Conservation (phyloP, 2,888 invertebrate genomes). For the Cantharis flavilabris region DNA sequence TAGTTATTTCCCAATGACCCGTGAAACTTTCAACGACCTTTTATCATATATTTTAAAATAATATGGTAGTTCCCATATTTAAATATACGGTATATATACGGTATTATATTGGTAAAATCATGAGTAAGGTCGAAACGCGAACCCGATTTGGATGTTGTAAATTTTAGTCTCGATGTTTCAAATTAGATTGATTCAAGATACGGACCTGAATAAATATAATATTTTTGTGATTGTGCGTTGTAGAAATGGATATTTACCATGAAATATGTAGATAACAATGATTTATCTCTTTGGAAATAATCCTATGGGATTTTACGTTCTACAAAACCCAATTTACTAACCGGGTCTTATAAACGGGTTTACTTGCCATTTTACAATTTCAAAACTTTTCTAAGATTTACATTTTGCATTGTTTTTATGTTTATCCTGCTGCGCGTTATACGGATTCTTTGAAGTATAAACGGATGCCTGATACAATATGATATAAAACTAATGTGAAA, state of each 20-base stretch:
- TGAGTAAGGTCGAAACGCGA: too few species aligned
- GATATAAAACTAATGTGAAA: background rate
- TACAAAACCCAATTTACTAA: background rate
- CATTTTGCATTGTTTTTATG: background rate
- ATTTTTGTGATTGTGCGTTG: background rate
- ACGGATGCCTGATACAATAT: background rate
- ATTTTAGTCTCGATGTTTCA: background rate
- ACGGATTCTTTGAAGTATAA: background rate
- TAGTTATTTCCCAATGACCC: too few species aligned
- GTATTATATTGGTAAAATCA: too few species aligned
- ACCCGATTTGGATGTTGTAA: background rate
- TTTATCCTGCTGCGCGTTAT: background rate
- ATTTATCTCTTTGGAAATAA: background rate
- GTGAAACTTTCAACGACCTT: too few species aligned
- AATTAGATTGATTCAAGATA: background rate
- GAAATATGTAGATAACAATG: background rate
- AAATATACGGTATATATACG: too few species aligned
- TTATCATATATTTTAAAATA: too few species aligned
- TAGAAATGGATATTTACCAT: background rate
- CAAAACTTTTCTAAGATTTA: background rate
- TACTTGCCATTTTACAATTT: background rate
- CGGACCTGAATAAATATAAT: background rate
- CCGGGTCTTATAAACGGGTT: background rate
- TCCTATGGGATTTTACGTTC: background rate
- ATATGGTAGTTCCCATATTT: too few species aligned